Conservation (phyloP, 2,888 invertebrate genomes). For the Acrocera orbiculus region DNA sequence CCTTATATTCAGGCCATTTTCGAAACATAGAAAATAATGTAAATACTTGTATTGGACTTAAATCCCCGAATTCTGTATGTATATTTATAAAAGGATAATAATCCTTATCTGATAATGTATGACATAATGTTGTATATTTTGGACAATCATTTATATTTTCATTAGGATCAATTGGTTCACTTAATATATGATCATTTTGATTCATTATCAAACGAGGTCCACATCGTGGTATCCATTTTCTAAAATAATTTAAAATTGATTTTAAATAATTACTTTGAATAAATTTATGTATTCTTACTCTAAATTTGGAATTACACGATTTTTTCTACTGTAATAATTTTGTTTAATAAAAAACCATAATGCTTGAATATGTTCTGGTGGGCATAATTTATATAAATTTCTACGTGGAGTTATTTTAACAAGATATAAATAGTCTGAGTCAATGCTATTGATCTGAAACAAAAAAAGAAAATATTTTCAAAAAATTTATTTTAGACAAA, state of each 20-base stretch:
- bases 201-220: conserved; percentile 43
- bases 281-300: conserved; percentile 40
- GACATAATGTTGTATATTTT: conserved; percentile 18
- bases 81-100: conserved; percentile 42
- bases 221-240: conserved; percentile 56
- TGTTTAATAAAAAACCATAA: conserved; percentile 55
- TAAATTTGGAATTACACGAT: conserved; percentile 47
- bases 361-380: conserved; percentile 38
- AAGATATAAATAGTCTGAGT: conserved; percentile 41
- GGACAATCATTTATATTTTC: conserved; percentile 18
- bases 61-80: conserved; percentile 52
- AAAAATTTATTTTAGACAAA: not conserved
- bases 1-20: conserved; percentile 44
- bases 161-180: conserved; percentile 13
- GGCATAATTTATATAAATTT: conserved; percentile 34
- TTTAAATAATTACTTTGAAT: conserved; percentile 1
- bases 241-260: conserved; percentile 18
- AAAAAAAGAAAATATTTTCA: not conserved
- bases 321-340: conserved; percentile 39
- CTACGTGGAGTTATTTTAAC: conserved; percentile 46
- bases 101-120: conserved; percentile 19
- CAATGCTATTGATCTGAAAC: conserved; percentile 21
- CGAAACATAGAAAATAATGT: conserved; percentile 43
- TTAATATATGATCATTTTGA: conserved; percentile 5
- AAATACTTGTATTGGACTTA: conserved; percentile 43